Evolutionary conservation across 2,797 vertebrate genomes (phyloP), one percentile per base, ranked within the genome.

Genomic region (Amphiprion clarkii): DNA sequence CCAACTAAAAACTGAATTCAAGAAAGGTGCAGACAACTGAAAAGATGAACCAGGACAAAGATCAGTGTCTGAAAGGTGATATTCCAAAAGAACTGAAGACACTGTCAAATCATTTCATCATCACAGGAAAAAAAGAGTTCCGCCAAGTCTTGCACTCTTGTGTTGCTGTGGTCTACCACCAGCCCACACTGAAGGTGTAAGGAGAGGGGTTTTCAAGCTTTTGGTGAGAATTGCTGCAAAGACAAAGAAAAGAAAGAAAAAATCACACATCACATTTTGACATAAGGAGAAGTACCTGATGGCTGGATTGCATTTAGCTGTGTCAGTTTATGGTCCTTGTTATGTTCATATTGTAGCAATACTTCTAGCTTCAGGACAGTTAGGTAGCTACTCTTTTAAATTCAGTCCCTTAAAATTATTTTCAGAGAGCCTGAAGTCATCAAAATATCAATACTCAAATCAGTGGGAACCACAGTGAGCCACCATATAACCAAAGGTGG

Each of bases 91-190:
- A 54, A 21, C 63, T 44, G 65, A 74, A 51, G 49, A 55, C 60
- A 39, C 56, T 65, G 74, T 77, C 42, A 71, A 73, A 86, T 82
- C 40, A 78, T 78, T 85, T 88, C 75, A 80, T 89, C 85, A 81
- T 60, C 46, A 62, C 48, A 31, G 39, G 27, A 29, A 57, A 51
- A 54, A 36, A 49, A 53, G 31, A 64, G 63, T 59, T 31, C 68
- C 39, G 27, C 11, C 23, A 25, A 51, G 31, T 75, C 56, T 51
- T 40, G 31, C 39, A n/a, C n/a, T n/a, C n/a, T n/a, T 72, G 67
- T 25, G 59, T 80, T 61, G 68, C 42, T 54, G 66, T 51, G 57
- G 58, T 66, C 74, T 69, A 76, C 39, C 56, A 59, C 31, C 31
- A 42, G 44, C 48, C 29, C 27, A 31, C 8, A 4, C 52, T 57